Percentiles rank a stretch among this genome's conserved stretches.
Conservation (phyloP, 2,797 vertebrate genomes). For the Etheostoma perlongum region DNA sequence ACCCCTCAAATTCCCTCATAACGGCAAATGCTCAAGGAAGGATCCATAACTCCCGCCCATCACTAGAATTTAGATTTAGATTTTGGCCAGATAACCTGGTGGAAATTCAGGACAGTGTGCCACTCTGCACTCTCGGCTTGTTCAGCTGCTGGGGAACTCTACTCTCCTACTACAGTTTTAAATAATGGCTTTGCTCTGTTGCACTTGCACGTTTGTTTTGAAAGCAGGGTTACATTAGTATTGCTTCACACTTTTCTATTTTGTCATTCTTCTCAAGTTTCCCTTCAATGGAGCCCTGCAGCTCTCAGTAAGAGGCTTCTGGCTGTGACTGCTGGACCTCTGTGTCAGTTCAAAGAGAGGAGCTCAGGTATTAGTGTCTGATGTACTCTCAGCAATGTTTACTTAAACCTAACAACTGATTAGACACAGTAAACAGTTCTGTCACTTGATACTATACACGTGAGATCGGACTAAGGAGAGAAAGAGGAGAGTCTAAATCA, state of each 20-base stretch:
- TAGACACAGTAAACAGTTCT: slow-evolving; percentile 68
- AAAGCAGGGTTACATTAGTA: slow-evolving; percentile 32
- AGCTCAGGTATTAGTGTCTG: slow-evolving; percentile 68
- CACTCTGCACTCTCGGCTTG: neutral
- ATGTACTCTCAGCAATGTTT: slow-evolving; percentile 59
- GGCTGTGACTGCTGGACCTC: slow-evolving; percentile 32
- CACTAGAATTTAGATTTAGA: neutral
- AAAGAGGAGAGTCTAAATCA: slow-evolving; percentile 35
- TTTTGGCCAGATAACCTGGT: neutral
- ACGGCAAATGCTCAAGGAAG: too few species aligned
- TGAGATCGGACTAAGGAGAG: slow-evolving; percentile 76
- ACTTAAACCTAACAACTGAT: slow-evolving; percentile 67
- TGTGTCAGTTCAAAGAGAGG: slow-evolving; percentile 59
- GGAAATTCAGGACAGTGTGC: neutral
- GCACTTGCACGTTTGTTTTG: slow-evolving; percentile 22
- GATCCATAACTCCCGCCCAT: too few species aligned
- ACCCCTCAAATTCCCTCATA: too few species aligned
- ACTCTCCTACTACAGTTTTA: neutral
- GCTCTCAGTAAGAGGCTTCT: slow-evolving; percentile 46
- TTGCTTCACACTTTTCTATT: slow-evolving; percentile 37
- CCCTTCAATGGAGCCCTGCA: slow-evolving; percentile 39
- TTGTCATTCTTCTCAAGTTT: slow-evolving; percentile 51
- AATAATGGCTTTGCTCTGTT: slow-evolving; percentile 14
- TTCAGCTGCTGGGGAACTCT: slow-evolving; percentile 1
- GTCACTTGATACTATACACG: slow-evolving; percentile 61